Evolutionary conservation across 1,140 invertebrate genomes (phyloP).

Genomic region (Drosophila bifasciata): DNA sequence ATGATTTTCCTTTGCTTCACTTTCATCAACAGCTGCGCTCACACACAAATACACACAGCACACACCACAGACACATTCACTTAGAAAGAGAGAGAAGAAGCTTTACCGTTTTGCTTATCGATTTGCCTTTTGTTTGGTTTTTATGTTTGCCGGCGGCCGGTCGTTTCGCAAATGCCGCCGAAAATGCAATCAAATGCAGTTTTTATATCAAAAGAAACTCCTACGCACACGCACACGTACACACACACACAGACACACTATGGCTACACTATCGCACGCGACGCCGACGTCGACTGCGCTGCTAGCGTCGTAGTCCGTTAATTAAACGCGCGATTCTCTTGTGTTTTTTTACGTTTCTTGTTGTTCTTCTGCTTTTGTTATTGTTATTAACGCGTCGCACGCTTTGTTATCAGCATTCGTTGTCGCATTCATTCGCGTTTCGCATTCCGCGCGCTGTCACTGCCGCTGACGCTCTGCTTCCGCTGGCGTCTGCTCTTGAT

Average conservation of each 20-base stretch:
- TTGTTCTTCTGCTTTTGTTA: conserved; percentile 59
- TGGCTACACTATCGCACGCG: conserved; percentile 23
- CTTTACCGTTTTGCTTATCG: conserved; percentile 61
- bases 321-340: conserved; percentile 68
- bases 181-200: conserved; percentile 79
- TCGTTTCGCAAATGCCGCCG: conserved; percentile 71
- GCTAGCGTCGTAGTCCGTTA: conserved; percentile 59
- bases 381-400: conserved; percentile 72
- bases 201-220: conserved; percentile 51
- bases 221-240: conserved; percentile 14
- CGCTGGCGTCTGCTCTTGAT: conserved; percentile 41
- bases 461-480: conserved; percentile 33
- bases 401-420: conserved; percentile 73
- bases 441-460: conserved; percentile 44
- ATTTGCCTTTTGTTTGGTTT: conserved; percentile 22
- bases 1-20: conserved; percentile 69
- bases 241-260: conserved; percentile 8
- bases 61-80: conserved; percentile 5
- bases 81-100: conserved; percentile 27
- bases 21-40: conserved; percentile 79
- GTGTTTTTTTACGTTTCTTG: conserved; percentile 31
- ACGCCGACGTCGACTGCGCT: conserved; percentile 47
- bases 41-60: conserved; percentile 35
- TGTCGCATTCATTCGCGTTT: conserved; percentile 21
- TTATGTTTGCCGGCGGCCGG: conserved; percentile 66